Evolutionary conservation across 2,797 vertebrate genomes (phyloP), one percentile per base, ranked within the genome.

Genomic region (Geotrypetes seraphini): DNA sequence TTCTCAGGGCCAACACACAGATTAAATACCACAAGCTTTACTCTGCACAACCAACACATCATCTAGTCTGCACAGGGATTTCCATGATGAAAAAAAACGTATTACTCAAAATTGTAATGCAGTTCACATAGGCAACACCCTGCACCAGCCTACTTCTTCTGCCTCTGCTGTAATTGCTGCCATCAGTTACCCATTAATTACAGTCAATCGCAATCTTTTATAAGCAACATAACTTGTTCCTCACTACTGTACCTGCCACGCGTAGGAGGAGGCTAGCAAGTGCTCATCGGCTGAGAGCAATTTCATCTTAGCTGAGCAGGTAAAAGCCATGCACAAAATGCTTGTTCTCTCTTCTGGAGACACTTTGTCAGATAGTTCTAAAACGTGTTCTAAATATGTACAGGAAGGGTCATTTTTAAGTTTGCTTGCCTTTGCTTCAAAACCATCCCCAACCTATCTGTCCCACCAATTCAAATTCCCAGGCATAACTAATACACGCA

Each of bases 91-190:
- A 6, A 8, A n/a, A 12, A 31, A 10, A 19, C 7, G 5, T 18
- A 19, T 8, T 3, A 8, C 18, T 30, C 22, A 12, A 14, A 19
- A 9, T 14, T 43, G 9, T 29, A 39, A 25, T 8, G 3, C 5
- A 1, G 1, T 30, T 16, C 16, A 18, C 0, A 0, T 12, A 27
- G 25, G 3, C 5, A 10, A 10, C 12, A 22, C 25, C 11, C 5
- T 10, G 16, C 30, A 17, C 19, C 20, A 36, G 10, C 6, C 12
- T 0, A 0, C 35, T 17, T 7, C 9, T 34, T 9, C 7, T n/a
- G 7, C 8, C 24, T 41, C 1, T 24, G 12, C 43, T 16, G 9
- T 35, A 49, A 43, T 11, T 15, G 6, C 3, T 21, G 24, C n/a
- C 4, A 13, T 10, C 9, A 38, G 20, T 13, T 31, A 31, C 16